Conservation (phyloP, 2,888 invertebrate genomes). For the Malacosoma neustria region DNA sequence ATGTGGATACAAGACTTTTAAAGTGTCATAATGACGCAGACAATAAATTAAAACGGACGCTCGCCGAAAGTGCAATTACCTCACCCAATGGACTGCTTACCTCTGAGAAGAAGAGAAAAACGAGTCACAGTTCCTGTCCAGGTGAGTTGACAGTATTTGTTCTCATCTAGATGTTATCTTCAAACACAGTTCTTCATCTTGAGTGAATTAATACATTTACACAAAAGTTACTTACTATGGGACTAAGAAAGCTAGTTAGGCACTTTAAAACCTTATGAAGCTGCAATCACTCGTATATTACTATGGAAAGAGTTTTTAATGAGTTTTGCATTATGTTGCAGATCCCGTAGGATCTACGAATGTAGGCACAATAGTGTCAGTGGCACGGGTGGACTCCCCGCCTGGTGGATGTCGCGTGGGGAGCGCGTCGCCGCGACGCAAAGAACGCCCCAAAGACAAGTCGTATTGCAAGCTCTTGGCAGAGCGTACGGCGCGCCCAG, state of each 20-base stretch:
- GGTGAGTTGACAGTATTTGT: constrained; percentile 46
- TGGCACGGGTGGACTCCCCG: constrained; percentile 32
- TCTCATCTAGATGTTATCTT: too few relatives aligned
- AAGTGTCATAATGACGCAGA: constrained; percentile 43
- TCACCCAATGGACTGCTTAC: constrained; percentile 76
- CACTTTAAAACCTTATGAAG: too few relatives aligned
- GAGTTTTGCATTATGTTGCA: constrained; percentile 33
- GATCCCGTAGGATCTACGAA: constrained; percentile 80
- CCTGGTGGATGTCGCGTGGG: constrained; percentile 27
- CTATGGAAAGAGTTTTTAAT: too few relatives aligned
- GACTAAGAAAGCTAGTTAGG: too few relatives aligned
- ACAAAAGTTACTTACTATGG: too few relatives aligned
- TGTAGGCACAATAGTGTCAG: constrained; percentile 74
- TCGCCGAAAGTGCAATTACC: constrained; percentile 55
- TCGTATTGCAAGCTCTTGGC: constrained; percentile 73
- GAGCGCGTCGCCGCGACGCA: constrained; percentile 43
- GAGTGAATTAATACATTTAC: too few relatives aligned
- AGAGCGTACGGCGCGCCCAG: constrained; percentile 46
- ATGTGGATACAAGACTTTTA: constrained; percentile 48
- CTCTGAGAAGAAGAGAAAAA: constrained; percentile 78
- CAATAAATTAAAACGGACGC: constrained; percentile 54
- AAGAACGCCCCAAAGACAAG: constrained; percentile 65
- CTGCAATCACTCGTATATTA: too few relatives aligned
- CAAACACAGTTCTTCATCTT: too few relatives aligned
- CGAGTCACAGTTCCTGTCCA: constrained; percentile 74